phyloP scores from a whole-genome alignment of 2,888 invertebrate genomes.

The Volucella bombylans region DNA sequence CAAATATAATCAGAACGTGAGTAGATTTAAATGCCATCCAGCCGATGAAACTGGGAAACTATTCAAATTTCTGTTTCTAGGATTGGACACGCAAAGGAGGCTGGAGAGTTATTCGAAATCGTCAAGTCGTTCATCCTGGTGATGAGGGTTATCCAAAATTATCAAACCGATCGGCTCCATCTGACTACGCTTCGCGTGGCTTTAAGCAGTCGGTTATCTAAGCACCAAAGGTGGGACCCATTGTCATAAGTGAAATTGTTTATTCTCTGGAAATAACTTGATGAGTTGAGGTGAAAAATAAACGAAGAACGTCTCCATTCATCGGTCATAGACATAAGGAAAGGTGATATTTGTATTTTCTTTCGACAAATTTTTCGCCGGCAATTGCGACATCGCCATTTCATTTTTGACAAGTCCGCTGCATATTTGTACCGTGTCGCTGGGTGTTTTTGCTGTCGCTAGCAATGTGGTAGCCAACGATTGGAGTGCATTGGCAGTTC shows the following conservation, averaged over 20 bases:
- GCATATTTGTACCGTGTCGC: neutral
- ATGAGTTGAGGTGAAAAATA: conserved; percentile 61
- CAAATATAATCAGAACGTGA: conserved; percentile 91
- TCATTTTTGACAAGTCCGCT: conserved; percentile 12
- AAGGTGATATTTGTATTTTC: conserved; percentile 52
- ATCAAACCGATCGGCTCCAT: conserved; percentile 84
- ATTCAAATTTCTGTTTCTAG: conserved; percentile 80
- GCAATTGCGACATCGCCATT: conserved; percentile 43
- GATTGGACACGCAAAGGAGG: conserved; percentile 91
- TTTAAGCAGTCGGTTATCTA: conserved; percentile 87
- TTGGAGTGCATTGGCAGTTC: conserved; percentile 38
- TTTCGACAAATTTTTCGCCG: neutral
- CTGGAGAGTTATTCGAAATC: conserved; percentile 86
- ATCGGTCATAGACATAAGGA: conserved; percentile 67
- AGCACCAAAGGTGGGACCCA: conserved; percentile 62
- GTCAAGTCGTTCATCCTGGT: conserved; percentile 86
- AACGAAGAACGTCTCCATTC: conserved; percentile 58
- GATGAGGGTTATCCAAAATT: conserved; percentile 87
- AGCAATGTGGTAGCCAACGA: conserved; percentile 11
- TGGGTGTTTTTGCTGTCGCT: conserved; percentile 49
- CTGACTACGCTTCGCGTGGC: conserved; percentile 88
- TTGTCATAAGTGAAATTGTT: conserved; percentile 5
- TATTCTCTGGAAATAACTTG: conserved; percentile 49
- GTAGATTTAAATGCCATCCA: conserved; percentile 78
- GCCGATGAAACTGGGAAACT: neutral